Conservation (phyloP, 2,113 vertebrate species). For the Hippocampus mohnikei region DNA sequence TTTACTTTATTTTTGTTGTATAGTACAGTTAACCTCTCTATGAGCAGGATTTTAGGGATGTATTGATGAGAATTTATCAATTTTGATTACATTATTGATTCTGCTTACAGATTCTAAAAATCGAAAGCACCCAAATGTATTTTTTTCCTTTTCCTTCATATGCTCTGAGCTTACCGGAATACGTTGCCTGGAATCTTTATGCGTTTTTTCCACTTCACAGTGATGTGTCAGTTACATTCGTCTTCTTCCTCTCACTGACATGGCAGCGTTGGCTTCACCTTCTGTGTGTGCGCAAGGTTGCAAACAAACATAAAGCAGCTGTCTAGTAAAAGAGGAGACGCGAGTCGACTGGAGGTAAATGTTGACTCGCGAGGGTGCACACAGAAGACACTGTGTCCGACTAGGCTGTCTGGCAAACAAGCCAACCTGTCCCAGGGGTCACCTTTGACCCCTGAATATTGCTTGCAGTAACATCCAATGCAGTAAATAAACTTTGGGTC, state of each 20-base stretch:
- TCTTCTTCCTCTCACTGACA: constrained; percentile 32
- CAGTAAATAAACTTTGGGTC: neutral
- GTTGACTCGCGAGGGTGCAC: constrained; percentile 49
- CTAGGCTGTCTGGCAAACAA: constrained; percentile 21
- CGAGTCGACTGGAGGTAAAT: constrained; percentile 57
- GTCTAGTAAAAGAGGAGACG: constrained; percentile 39
- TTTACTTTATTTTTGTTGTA: too few relatives aligned
- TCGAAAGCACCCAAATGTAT: too few relatives aligned
- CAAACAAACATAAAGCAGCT: constrained; percentile 61
- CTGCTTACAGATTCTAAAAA: neutral
- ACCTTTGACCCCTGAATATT: constrained; percentile 17
- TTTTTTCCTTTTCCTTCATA: neutral
- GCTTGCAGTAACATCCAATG: constrained; percentile 8
- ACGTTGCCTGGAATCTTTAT: neutral
- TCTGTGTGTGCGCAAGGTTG: constrained; percentile 36
- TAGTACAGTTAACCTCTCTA: too few relatives aligned
- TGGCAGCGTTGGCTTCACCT: constrained; percentile 15
- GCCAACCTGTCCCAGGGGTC: constrained; percentile 30
- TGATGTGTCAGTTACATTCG: constrained; percentile 42
- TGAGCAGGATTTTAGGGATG: too few relatives aligned
- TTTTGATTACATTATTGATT: too few relatives aligned
- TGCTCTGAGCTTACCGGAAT: neutral
- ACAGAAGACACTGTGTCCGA: constrained; percentile 45
- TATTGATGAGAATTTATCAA: too few relatives aligned
- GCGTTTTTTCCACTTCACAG: constrained; percentile 39